Percentiles rank a stretch among this genome's conserved stretches.
phyloP scores from a whole-genome alignment of 2,113 vertebrate species.

The Calonectris borealis region DNA sequence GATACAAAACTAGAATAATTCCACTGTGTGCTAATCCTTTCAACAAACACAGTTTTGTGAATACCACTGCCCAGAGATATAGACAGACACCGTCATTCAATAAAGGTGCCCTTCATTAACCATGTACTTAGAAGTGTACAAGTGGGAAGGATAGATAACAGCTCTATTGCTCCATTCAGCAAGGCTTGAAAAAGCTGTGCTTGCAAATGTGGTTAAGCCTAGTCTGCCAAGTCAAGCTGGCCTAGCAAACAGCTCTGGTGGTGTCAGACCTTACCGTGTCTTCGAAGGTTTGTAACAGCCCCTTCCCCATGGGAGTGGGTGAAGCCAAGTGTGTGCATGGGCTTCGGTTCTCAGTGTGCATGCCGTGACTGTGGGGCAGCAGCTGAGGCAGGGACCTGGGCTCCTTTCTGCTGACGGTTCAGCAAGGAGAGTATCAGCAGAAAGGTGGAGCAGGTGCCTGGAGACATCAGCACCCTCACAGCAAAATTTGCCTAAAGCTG shows the following conservation, averaged over 20 bases:
- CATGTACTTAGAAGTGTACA: neutral
- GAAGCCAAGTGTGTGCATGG: fast-evolving
- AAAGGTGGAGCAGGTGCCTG: neutral
- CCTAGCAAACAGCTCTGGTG: neutral
- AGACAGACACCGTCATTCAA: neutral
- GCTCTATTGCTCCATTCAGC: neutral
- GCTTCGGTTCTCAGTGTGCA: neutral
- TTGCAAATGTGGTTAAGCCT: neutral
- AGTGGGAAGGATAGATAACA: neutral
- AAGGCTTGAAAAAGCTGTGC: neutral
- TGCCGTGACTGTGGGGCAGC: neutral
- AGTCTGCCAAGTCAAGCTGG: neutral
- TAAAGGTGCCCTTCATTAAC: neutral
- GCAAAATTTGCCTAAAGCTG: neutral
- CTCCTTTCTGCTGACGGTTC: neutral
- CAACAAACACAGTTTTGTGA: neutral
- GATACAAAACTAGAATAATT: neutral
- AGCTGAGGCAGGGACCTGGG: neutral
- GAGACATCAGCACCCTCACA: neutral
- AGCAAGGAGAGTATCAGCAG: neutral
- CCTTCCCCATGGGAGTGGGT: neutral
- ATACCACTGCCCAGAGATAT: neutral
- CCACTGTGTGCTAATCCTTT: neutral
- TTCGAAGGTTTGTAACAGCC: neutral
- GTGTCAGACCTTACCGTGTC: neutral